phyloP scores from a whole-genome alignment of 2,888 invertebrate genomes.

The Stratiomys singularior region DNA sequence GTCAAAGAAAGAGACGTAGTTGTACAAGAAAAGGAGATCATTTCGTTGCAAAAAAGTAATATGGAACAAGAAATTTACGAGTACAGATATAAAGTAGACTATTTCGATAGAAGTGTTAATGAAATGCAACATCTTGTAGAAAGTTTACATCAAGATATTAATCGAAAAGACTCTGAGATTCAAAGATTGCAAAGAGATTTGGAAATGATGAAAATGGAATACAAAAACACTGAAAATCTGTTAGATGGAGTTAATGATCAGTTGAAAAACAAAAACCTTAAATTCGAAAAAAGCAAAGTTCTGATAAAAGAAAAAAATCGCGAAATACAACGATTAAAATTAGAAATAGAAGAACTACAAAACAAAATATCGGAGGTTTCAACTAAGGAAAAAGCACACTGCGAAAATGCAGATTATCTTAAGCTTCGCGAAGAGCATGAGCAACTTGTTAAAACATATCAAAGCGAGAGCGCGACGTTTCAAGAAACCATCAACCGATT shows the following conservation, averaged over 20 bases:
- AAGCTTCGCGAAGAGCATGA: slow-evolving; percentile 42
- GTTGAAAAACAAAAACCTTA: slow-evolving; percentile 66
- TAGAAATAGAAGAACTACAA: slow-evolving; percentile 56
- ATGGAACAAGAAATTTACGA: slow-evolving; percentile 38
- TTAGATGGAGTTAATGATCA: slow-evolving; percentile 47
- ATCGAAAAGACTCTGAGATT: slow-evolving; percentile 43
- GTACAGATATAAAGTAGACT: slow-evolving; percentile 33
- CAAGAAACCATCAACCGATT: slow-evolving; percentile 58
- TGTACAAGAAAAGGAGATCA: not conserved
- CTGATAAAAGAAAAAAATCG: slow-evolving; percentile 69
- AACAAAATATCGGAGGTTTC: slow-evolving; percentile 15
- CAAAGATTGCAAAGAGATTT: slow-evolving; percentile 10
- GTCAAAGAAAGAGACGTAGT: not conserved
- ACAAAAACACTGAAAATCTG: slow-evolving; percentile 33
- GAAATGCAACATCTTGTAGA: slow-evolving; percentile 44
- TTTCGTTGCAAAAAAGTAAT: slow-evolving; percentile 12
- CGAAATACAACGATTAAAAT: slow-evolving; percentile 66
- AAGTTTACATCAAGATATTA: slow-evolving; percentile 48
- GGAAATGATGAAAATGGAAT: not conserved
- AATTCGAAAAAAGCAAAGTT: slow-evolving; percentile 67
- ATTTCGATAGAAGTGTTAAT: slow-evolving; percentile 16
- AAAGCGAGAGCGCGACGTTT: slow-evolving; percentile 58
- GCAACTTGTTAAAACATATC: slow-evolving; percentile 55
- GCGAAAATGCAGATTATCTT: not conserved
- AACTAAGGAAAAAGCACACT: slow-evolving; percentile 10